Evolutionary conservation across 1,140 invertebrate species (phyloP), one percentile per base, ranked within the genome.

Genomic region (Pygmarrhopalites habei): DNA sequence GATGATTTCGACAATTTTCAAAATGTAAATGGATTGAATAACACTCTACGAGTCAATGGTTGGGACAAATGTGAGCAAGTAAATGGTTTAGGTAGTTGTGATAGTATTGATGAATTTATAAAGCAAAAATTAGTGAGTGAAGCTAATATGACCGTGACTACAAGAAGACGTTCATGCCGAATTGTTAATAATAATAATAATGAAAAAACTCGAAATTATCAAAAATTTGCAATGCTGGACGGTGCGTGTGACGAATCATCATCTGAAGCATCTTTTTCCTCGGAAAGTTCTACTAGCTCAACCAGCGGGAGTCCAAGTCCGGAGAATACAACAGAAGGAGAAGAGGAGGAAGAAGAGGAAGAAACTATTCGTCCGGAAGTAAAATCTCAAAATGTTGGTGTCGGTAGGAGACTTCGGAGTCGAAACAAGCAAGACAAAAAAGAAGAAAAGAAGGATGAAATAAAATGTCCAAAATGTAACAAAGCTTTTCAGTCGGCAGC

Each of bases 331-430:
- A 44, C 4, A 1, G 58, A 55, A 43, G 63, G 55, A 1, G 52
- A 41, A 23, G 44, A 29, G 10, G 32, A 29, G 5, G 57, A 51
- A 52, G 56, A 41, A 15, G n/a, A 26, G 0, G 41, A 25, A 23
- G 25, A 43, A 49, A 62, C 23, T 1, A n/a, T 10, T 10, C 41
- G n/a, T 35, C 32, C 1, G 12, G 15, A 35, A 35, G 32, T 5
- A 35, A 35, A 35, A 35, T 7, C 32, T 35, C 15, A 7, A 35
- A 35, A 35, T 35, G 32, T 35, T 35, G 15, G 32, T 35, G 32
- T 75, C 77, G 51, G 82, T 84, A 5, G 32, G 15, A 35, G 15
- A 15, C 15, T 35, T 7, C 32, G 32, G 5, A 35, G 15, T 15
- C 32, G 32, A 7, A 15, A 35, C 15, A 46, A 46, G 7, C 15